phyloP scores from a whole-genome alignment of 2,113 vertebrate species.

The Connochaetes taurinus region DNA sequence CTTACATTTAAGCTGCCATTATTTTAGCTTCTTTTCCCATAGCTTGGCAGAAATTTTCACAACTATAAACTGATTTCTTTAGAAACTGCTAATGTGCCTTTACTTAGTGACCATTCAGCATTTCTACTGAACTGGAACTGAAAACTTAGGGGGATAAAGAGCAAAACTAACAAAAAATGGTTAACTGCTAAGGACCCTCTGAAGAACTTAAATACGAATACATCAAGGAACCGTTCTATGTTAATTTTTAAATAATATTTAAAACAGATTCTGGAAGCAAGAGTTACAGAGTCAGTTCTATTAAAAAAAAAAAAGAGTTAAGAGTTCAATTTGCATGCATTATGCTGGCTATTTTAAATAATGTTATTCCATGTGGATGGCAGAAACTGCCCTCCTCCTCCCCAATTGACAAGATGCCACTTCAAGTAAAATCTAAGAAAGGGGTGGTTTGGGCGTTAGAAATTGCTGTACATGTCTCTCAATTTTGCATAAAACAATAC shows the following conservation, averaged over 20 bases:
- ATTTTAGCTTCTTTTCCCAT: slow-evolving; percentile 32
- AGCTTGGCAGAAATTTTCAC: slow-evolving; percentile 64
- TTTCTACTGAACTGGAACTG: slow-evolving; percentile 40
- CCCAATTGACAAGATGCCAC: slow-evolving; percentile 52
- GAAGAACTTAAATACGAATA: not conserved
- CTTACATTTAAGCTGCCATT: not conserved
- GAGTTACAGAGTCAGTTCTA: slow-evolving; percentile 46
- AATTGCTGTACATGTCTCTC: slow-evolving; percentile 28
- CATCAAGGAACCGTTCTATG: slow-evolving; percentile 9
- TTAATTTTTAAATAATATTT: slow-evolving; percentile 46
- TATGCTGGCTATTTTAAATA: slow-evolving; percentile 65
- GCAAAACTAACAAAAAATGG: not conserved
- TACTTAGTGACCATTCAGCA: slow-evolving; percentile 44
- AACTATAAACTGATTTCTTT: slow-evolving; percentile 54
- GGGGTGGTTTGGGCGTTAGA: slow-evolving; percentile 51
- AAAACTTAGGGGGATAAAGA: not conserved
- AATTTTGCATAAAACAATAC: slow-evolving; percentile 36
- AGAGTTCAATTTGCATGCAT: slow-evolving; percentile 60
- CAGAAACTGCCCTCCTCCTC: slow-evolving; percentile 13
- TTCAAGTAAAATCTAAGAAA: slow-evolving; percentile 35
- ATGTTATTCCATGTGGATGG: slow-evolving; percentile 53
- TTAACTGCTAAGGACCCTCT: not conserved
- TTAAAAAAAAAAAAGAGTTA: slow-evolving; percentile 58
- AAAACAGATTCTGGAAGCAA: slow-evolving; percentile 61
- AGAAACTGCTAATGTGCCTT: slow-evolving; percentile 53